Evolutionary conservation across 2,888 invertebrate species (phyloP), one percentile per base, ranked within the genome.

Genomic region (Cyrtodaria siliqua): DNA sequence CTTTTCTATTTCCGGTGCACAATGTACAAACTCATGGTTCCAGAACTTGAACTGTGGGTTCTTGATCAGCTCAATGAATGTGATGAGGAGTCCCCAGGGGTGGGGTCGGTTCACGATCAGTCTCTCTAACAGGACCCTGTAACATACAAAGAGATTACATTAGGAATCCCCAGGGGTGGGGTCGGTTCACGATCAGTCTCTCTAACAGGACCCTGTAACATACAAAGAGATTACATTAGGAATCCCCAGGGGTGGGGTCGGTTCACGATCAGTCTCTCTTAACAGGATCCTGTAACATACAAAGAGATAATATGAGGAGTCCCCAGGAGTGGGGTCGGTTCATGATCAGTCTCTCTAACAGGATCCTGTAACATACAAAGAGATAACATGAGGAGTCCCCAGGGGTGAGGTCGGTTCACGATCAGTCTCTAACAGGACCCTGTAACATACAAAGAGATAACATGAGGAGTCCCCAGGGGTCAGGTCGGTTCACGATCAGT

Each of bases 291-390:
- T 94, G 84, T 9, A 69, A 80, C 16, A 61, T 12, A 33, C 33
- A 33, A 33, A 33, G n/a, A n/a, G n/a, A n/a, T n/a, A n/a, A n/a
- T n/a, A 99, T 98, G 42, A 99, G 95, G 53, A 99, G 94, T 16
- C 99, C 99, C 99, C 99, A 99, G 0, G 99, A 99, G 94, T 99
- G 99, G 3, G 99, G 99, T 57, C 99, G 95, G 94, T 99, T 99
- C 0, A 99, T 99, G 86, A 99, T 99, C 73, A 99, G 95, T 86
- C 99, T 95, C 93, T 99, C 99, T 71, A 99, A 95, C 64, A 99
- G 94, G 87, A 99, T 99, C 90, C 99, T 94, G 84, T 9, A 69
- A 80, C 16, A 61, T 12, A 33, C 33, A 33, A 33, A 33, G n/a
- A n/a, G n/a, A n/a, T 99, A 91, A 99, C 99, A 99, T 98, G 42